Evolutionary conservation across 2,888 invertebrate species (phyloP).

Genomic region (Pseudolycoriella hygida): DNA sequence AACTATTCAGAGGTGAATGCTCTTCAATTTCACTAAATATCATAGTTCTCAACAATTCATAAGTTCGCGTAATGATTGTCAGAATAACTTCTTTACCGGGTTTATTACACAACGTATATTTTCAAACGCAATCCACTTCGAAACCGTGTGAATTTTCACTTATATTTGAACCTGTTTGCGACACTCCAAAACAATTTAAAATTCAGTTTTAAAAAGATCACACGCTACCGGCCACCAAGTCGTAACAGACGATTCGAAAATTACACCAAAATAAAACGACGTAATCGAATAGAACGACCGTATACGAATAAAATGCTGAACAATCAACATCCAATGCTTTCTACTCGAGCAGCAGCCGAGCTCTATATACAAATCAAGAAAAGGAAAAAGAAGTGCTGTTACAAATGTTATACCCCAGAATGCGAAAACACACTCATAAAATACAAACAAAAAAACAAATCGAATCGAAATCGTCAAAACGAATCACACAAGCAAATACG

Average conservation of each 20-base stretch:
- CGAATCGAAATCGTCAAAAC: conserved; percentile 8
- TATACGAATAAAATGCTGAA: conserved; percentile 6
- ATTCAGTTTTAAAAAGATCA: too few relatives aligned
- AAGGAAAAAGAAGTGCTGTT: conserved; percentile 3
- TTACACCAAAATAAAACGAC: conserved; percentile 2
- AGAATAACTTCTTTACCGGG: too few relatives aligned
- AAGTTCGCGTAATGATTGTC: too few relatives aligned
- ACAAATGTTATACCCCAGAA: not conserved
- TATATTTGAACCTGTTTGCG: too few relatives aligned
- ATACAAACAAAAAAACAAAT: conserved; percentile 5
- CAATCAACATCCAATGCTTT: conserved; percentile 6
- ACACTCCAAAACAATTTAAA: too few relatives aligned
- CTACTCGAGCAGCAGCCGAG: conserved; percentile 5
- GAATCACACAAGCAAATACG: conserved; percentile 9
- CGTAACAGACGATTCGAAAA: conserved; percentile 4
- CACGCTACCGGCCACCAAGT: too few relatives aligned
- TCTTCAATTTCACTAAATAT: too few relatives aligned
- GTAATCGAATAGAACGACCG: conserved; percentile 8
- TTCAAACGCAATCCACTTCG: too few relatives aligned
- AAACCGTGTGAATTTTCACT: too few relatives aligned
- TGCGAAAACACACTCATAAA: conserved; percentile 1
- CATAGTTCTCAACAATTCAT: too few relatives aligned
- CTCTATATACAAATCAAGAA: not conserved
- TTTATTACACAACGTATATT: too few relatives aligned
- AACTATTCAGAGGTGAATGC: not conserved